Conservation (phyloP, 2,888 invertebrate genomes). For the Barypeithes pellucidus region DNA sequence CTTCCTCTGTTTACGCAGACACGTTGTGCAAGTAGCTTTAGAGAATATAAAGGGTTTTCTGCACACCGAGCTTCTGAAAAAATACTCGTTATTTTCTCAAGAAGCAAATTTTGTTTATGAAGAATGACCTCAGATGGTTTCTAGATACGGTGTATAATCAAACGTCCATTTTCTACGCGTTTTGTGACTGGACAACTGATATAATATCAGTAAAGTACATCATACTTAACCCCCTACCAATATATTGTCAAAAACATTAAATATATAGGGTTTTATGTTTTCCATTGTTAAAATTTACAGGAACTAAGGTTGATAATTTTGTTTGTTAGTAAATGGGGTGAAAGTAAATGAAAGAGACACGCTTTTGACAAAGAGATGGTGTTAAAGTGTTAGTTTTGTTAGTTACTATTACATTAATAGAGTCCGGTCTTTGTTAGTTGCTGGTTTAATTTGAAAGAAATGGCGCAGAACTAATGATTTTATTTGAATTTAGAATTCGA, state of each 20-base stretch:
- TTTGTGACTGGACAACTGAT: too few relatives aligned
- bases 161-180: too few relatives aligned
- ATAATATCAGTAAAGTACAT: background rate
- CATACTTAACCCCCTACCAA: constrained; percentile 2
- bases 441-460: constrained; percentile 37
- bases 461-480: constrained; percentile 40
- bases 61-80: too few relatives aligned
- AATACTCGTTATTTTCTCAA: too few relatives aligned
- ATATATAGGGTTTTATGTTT: constrained; percentile 9
- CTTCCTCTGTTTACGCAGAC: too few relatives aligned
- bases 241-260: background rate
- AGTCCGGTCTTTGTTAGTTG: constrained; percentile 39
- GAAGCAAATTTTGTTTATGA: too few relatives aligned
- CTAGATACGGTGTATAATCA: too few relatives aligned
- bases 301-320: constrained; percentile 47
- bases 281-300: constrained; percentile 11
- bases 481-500: constrained; percentile 15
- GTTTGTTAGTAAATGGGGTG: constrained; percentile 48
- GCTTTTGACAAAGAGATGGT: constrained; percentile 62
- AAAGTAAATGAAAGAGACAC: constrained; percentile 44
- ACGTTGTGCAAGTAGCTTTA: too few relatives aligned
- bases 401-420: constrained; percentile 31
- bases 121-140: too few relatives aligned
- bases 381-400: constrained; percentile 53
- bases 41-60: too few relatives aligned